Evolutionary conservation across 1,140 invertebrate species (phyloP), one percentile per base, ranked within the genome.

Genomic region (Zaprionus nigranus): DNA sequence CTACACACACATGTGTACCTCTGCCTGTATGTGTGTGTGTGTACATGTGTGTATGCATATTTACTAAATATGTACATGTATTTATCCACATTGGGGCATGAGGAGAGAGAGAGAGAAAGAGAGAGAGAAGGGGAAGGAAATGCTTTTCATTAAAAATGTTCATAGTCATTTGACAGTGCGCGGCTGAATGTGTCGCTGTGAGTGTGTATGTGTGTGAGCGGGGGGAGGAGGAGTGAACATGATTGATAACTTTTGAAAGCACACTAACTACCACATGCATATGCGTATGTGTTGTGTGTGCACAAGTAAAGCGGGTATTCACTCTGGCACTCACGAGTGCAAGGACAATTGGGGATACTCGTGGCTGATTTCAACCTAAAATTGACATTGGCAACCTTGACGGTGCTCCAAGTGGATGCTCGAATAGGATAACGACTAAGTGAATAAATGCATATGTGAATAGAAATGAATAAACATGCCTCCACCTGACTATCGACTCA

Each of bases 111-210:
- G 22, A 34, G 20, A 7, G 4, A 36, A 24, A n/a, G 24, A 26
- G 22, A 34, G 26, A 1, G 6, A 28, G 38, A n/a, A 17, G 28
- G 38, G 17, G 46, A 53, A 56, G 65, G 34, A 26, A 58, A 56
- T 34, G 73, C 80, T 83, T 87, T 88, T 83, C 84, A 87, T 87
- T 88, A 87, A 83, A 80, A 87, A 75, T 87, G 56, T 67, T 79
- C 66, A 71, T 80, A 87, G 83, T 80, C 83, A 86, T 71, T 88
- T 87, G 81, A 70, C 78, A 81, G 66, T 74, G 61, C 46, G 56
- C 24, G 38, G 12, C 5, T 57, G 22, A 58, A 56, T 62, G 57
- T 54, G 58, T 74, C 59, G 57, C 56, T 65, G 54, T 67, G 54
- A 53, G n/a, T 22, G 59, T 22, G 60, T 63, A 34, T 38, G 60